Percentiles rank a stretch among this genome's conserved stretches.
These are phyloP conservation scores for Gallinago paraguaiae DNA, from an alignment of 2,113 vertebrate species.

Conservation along the genomic window DNA sequence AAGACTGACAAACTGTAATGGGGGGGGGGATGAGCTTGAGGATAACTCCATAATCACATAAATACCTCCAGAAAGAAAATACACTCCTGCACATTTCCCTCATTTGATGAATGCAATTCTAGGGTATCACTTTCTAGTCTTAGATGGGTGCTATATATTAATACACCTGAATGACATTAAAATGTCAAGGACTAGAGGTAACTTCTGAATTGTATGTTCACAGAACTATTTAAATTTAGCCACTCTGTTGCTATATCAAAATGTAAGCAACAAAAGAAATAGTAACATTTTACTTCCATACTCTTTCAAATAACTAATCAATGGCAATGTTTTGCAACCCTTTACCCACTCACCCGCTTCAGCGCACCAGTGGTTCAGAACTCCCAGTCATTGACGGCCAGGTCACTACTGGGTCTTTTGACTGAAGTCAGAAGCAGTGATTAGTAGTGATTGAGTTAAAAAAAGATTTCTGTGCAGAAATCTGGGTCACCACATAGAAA, in stretches of 20 bases:
- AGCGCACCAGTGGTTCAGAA: background rate
- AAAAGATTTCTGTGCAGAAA: background rate
- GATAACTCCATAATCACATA: background rate
- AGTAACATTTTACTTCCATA: background rate
- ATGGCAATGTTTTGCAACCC: background rate
- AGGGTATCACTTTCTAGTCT: background rate
- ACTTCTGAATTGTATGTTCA: background rate
- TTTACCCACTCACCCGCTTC: background rate
- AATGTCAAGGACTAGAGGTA: background rate
- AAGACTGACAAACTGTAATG: background rate
- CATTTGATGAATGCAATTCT: background rate
- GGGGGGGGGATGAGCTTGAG: background rate
- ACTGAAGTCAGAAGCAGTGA: background rate
- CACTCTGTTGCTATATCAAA: background rate
- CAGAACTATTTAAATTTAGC: background rate
- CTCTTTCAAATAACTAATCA: background rate
- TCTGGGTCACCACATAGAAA: background rate
- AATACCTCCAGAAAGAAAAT: background rate
- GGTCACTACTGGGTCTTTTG: background rate
- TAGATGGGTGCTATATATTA: background rate
- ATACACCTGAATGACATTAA: background rate
- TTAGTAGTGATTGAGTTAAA: background rate
- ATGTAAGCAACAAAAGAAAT: background rate
- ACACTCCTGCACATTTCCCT: background rate
- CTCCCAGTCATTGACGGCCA: background rate